Evolutionary conservation across 2,113 vertebrate genomes (phyloP).

Genomic region (Amphilophus citrinellus): DNA sequence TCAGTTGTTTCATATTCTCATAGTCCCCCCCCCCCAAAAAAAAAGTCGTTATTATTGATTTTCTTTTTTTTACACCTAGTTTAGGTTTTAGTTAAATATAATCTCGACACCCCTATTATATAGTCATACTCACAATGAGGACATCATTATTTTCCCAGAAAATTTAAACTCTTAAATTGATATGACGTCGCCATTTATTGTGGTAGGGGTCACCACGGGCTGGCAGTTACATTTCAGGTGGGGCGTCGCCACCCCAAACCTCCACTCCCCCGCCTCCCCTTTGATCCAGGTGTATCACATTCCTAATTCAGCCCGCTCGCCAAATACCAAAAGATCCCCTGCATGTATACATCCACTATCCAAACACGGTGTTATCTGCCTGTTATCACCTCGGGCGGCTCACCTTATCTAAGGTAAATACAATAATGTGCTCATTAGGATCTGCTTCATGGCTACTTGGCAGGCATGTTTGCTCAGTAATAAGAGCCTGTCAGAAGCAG

Average conservation of each 20-base stretch:
- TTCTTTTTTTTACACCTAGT: no score
- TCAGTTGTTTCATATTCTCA: no score
- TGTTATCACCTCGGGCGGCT: constrained; percentile 84
- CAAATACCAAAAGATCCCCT: constrained; percentile 35
- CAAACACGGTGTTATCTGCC: constrained; percentile 77
- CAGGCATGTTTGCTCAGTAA: constrained; percentile 84
- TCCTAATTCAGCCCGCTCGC: constrained; percentile 1
- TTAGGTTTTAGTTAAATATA: background rate
- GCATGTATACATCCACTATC: constrained; percentile 80
- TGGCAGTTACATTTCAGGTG: background rate
- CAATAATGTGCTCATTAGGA: constrained; percentile 90
- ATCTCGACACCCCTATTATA: background rate
- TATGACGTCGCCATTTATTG: background rate
- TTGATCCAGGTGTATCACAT: constrained; percentile 6
- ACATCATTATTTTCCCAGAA: background rate
- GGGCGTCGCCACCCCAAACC: no score
- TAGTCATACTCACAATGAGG: background rate
- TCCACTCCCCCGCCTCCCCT: background rate
- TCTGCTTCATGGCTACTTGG: constrained; percentile 84
- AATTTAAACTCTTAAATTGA: background rate
- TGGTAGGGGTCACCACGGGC: background rate
- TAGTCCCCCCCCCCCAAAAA: no score
- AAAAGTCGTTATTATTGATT: no score
- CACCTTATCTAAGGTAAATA: constrained; percentile 98
- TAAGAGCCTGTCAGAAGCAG: constrained; percentile 75